Conservation (phyloP, 2,888 invertebrate species). For the Hyposoter didymator region DNA sequence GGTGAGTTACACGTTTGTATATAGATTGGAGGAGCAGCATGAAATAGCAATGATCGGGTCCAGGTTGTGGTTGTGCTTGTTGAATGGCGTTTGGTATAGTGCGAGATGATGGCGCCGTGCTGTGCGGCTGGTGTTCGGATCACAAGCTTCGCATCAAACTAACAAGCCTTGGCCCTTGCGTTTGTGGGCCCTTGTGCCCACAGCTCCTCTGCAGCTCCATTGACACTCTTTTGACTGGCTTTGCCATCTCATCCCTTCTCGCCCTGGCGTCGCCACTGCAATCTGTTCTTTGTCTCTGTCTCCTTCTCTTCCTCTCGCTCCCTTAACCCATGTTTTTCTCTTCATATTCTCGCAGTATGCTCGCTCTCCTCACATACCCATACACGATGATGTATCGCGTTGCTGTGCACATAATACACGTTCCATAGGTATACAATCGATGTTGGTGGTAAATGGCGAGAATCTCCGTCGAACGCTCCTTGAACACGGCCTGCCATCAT, state of each 20-base stretch:
- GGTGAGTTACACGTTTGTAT: background rate
- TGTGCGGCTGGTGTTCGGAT: constrained; percentile 67
- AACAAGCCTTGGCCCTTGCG: constrained; percentile 69
- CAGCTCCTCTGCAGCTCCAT: constrained; percentile 25
- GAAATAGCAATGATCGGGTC: constrained; percentile 68
- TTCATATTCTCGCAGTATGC: background rate
- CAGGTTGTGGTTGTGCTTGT: constrained; percentile 49
- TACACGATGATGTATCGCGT: constrained; percentile 14
- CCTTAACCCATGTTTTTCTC: constrained; percentile 21
- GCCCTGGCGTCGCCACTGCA: constrained; percentile 42
- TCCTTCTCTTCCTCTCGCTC: constrained; percentile 41
- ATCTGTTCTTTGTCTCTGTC: constrained; percentile 33
- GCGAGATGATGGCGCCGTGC: constrained; percentile 53
- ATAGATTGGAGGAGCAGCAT: constrained; percentile 53
- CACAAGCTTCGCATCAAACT: constrained; percentile 71
- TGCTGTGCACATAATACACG: constrained; percentile 7
- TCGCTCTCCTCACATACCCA: constrained; percentile 8
- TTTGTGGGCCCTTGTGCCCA: constrained; percentile 44
- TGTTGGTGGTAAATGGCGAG: constrained; percentile 52
- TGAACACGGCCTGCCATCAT: constrained; percentile 62
- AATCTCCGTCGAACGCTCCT: constrained; percentile 35
- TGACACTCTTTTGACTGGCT: constrained; percentile 53
- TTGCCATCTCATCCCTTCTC: constrained; percentile 58
- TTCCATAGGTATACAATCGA: background rate
- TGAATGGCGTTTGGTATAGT: constrained; percentile 46